These are phyloP conservation scores for Achroia grisella DNA, from an alignment of 1,140 invertebrate genomes.

Conservation along the genomic window DNA sequence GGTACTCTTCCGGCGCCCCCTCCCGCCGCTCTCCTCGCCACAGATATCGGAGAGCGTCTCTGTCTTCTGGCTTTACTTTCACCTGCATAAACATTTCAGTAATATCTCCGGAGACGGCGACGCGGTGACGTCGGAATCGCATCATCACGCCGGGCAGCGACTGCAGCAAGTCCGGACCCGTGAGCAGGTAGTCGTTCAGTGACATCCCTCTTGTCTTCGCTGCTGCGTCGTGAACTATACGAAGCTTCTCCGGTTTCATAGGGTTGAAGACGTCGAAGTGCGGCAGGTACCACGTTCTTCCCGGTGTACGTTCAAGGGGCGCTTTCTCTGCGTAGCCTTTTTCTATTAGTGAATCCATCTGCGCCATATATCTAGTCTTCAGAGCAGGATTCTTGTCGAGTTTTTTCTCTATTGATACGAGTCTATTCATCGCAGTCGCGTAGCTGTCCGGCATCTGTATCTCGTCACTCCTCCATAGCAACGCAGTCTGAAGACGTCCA, in stretches of 20 bases:
- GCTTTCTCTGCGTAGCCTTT: too few species aligned
- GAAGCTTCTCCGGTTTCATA: conserved; percentile 21
- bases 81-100: conserved; percentile 25
- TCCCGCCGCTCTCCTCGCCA: conserved; percentile 7
- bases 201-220: conserved; percentile 9
- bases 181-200: conserved; percentile 28
- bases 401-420: conserved; percentile 11
- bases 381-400: conserved; percentile 6
- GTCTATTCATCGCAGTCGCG: conserved; percentile 7
- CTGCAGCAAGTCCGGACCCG: conserved; percentile 24
- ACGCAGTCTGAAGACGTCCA: conserved; percentile 5
- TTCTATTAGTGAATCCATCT: too few species aligned
- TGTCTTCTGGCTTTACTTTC: conserved; percentile 17
- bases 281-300: conserved; percentile 30
- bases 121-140: conserved; percentile 22
- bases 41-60: conserved; percentile 22
- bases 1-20: neutral
- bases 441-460: conserved; percentile 12
- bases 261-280: conserved; percentile 27
- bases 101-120: conserved; percentile 23
- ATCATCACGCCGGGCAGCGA: conserved; percentile 27
- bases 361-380: conserved; percentile 5
- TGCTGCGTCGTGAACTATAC: conserved; percentile 34
- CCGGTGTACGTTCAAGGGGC: neutral
- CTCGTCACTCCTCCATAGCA: conserved; percentile 13